Percentiles rank a stretch among this genome's conserved stretches.
Conservation (phyloP, 2,797 vertebrate species). For the Catamblyrhynchus diadema region DNA sequence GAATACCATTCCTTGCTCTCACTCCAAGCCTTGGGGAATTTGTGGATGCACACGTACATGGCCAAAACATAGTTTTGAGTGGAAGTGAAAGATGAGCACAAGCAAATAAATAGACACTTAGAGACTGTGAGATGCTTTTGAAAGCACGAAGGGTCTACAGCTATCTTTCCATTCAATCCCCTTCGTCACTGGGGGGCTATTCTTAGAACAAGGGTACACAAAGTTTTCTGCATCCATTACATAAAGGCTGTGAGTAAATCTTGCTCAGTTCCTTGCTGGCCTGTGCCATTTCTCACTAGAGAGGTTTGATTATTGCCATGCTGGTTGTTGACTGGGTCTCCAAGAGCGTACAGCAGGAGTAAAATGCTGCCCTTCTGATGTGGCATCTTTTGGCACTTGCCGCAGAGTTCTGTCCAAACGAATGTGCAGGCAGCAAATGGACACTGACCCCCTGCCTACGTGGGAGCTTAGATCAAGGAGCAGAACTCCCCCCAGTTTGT, state of each 20-base stretch:
- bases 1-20: neutral
- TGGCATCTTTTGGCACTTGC: neutral
- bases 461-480: neutral
- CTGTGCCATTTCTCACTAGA: neutral
- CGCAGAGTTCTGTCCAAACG: neutral
- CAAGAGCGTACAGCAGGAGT: neutral
- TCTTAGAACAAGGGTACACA: neutral
- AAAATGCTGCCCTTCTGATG: neutral
- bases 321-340: neutral
- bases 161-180: neutral
- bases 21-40: neutral
- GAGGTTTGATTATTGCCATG: neutral
- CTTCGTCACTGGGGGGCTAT: neutral
- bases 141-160: neutral
- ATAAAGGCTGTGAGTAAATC: neutral
- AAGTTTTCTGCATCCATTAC: neutral
- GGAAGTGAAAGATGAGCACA: neutral
- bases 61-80: neutral
- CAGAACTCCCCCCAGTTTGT: neutral
- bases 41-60: rapidly evolving
- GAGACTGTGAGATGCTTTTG: neutral
- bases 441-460: neutral
- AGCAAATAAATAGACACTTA: neutral
- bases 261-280: neutral
- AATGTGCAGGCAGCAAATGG: neutral